Base-by-base conservation (phyloP, 1,140 invertebrate species). In the Mactra quadrangularis region DNA sequence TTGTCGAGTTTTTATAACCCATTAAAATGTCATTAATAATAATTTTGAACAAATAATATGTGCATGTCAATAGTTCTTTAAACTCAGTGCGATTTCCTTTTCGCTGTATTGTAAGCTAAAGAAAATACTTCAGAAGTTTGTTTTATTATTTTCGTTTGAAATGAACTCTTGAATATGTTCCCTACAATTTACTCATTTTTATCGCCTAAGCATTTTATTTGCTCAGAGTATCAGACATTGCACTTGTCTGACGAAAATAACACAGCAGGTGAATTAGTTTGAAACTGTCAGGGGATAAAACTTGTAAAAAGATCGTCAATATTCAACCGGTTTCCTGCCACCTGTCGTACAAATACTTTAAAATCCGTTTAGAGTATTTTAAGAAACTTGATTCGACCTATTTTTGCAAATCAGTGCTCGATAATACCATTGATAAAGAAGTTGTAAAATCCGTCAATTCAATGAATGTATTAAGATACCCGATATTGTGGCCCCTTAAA, bases 341-440 rank as follows among this genome's bases (percentile, higher is more conserved):
- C 77, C 77, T 81, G 77, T 81, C 66, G 35, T 38, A 31, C 47
- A 81, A 81, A 71, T 81, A 81, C 77, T 81, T 81, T 70, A 78
- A 78, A 81, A 81, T 81, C 64, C 66, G 64, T 81, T 81, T 81
- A 81, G 66, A 71, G 41, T 71, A 78, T 78, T 78, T 81, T 70
- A 81, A 81, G 77, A 81, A 81, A 81, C 60, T 62, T 81, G 77
- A 81, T 60, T 81, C 77, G 77, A 64, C 50, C 77, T 57, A 81
- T 53, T 81, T 79, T 81, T 68, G 45, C 64, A 72, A 72, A 57
- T 59, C 47, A 25, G 60, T 57, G 41, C 59, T 45, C 60, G 75
- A 78, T 78, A 78, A 78, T 78, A 47, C 75, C 33, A 78, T 78
- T 78, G 75, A 78, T 53, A 66, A 68, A 31, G 35, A 66, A 35